phyloP scores from a whole-genome alignment of 2,797 vertebrate genomes.

The Oreortyx pictus region DNA sequence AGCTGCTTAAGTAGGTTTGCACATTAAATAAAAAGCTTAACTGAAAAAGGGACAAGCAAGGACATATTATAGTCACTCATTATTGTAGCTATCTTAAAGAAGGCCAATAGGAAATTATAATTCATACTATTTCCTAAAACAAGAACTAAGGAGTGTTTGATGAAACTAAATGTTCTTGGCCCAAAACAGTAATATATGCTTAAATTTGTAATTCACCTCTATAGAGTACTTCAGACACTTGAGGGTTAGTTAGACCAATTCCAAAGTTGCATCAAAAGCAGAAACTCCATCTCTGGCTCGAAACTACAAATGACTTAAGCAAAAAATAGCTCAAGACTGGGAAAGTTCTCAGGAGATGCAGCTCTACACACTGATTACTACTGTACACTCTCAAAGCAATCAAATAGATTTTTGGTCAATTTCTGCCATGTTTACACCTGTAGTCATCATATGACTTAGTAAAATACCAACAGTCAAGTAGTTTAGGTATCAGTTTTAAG shows the following conservation, averaged over 20 bases:
- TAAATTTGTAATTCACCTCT: neutral
- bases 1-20: fast-evolving
- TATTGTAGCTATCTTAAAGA: neutral
- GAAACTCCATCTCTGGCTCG: neutral
- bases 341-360: neutral
- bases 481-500: neutral
- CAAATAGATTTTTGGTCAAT: neutral
- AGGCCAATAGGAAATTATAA: neutral
- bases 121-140: neutral
- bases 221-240: neutral
- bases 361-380: neutral
- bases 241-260: neutral
- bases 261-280: neutral
- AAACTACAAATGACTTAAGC: neutral
- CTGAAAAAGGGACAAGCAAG: neutral
- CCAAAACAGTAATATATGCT: neutral
- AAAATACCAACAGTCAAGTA: neutral
- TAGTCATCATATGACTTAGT: neutral
- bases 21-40: neutral
- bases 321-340: neutral
- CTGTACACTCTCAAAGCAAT: neutral
- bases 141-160: neutral
- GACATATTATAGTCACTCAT: neutral
- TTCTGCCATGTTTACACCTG: neutral
- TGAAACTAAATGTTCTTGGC: neutral